A percentile compares a stretch with the other conserved stretches of the same genome.
Evolutionary conservation across 2,113 vertebrate genomes (phyloP).

Genomic region (Mellivora capensis): DNA sequence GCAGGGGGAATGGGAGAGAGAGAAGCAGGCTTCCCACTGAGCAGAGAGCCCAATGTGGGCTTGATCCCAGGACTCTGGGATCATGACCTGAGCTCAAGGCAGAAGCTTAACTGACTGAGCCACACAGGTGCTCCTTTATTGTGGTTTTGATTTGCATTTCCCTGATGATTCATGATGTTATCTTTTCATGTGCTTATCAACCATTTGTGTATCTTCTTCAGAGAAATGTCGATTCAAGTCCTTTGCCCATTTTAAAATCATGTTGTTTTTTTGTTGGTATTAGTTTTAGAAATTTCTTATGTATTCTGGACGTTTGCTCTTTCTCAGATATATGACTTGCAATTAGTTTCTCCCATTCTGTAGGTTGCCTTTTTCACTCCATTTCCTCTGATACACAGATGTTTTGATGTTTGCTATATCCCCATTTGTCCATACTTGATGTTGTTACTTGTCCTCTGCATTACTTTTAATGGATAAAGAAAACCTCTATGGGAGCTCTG

Average conservation of each 20-base stretch:
- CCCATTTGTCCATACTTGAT: not conserved
- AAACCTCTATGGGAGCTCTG: not conserved
- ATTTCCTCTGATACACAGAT: not conserved
- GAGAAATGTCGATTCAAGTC: not conserved
- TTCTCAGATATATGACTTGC: not conserved
- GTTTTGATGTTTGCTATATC: not conserved
- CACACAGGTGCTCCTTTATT: not conserved
- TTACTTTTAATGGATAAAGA: not conserved
- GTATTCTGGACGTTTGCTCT: not conserved
- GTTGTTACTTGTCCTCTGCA: not conserved
- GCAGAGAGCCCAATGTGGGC: no score
- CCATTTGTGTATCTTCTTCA: not conserved
- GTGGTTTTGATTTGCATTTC: not conserved
- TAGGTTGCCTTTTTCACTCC: not conserved
- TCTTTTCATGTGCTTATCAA: no score
- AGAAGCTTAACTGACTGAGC: no score
- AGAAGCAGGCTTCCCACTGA: no score
- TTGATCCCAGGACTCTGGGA: no score
- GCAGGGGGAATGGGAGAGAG: no score
- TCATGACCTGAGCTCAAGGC: no score
- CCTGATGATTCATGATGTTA: not conserved
- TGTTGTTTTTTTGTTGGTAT: not conserved
- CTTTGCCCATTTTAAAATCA: not conserved
- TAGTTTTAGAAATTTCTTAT: not conserved
- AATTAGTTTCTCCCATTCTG: not conserved